Conservation (phyloP, 2,113 vertebrate genomes). For the Raphicerus campestris region DNA sequence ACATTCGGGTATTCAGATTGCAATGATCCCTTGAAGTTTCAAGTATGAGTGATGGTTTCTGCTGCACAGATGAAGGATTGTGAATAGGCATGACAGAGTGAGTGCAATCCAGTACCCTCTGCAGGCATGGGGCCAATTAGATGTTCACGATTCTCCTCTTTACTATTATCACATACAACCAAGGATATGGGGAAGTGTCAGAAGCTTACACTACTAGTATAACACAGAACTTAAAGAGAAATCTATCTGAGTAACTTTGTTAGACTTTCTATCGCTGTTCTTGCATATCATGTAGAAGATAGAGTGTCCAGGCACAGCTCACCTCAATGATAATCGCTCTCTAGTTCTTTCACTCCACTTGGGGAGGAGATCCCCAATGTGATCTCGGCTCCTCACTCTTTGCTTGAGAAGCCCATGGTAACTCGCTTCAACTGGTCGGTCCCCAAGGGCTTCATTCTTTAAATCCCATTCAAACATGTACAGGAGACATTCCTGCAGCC, state of each 20-base stretch:
- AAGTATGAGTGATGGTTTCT: background rate
- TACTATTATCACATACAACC: background rate
- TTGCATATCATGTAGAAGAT: background rate
- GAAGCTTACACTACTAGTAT: background rate
- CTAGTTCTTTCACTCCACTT: background rate
- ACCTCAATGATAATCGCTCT: background rate
- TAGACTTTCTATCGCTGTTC: background rate
- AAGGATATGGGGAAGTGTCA: background rate
- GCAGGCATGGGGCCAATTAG: background rate
- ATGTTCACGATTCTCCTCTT: background rate
- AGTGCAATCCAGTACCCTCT: background rate
- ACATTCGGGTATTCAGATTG: background rate
- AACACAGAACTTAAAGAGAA: background rate
- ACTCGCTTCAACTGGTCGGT: background rate
- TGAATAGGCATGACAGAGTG: background rate
- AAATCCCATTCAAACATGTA: constrained; percentile 49
- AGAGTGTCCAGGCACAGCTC: background rate
- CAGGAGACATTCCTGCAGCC: constrained; percentile 75
- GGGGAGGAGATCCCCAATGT: background rate
- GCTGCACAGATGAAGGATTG: background rate
- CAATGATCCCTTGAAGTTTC: background rate
- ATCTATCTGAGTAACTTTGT: background rate
- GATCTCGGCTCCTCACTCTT: background rate
- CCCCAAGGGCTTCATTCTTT: constrained; percentile 57
- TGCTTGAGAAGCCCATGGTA: background rate